These are phyloP conservation scores for Actinia tenebrosa DNA, from an alignment of 64 coral and sea anemone species.

Conservation along the genomic window DNA sequence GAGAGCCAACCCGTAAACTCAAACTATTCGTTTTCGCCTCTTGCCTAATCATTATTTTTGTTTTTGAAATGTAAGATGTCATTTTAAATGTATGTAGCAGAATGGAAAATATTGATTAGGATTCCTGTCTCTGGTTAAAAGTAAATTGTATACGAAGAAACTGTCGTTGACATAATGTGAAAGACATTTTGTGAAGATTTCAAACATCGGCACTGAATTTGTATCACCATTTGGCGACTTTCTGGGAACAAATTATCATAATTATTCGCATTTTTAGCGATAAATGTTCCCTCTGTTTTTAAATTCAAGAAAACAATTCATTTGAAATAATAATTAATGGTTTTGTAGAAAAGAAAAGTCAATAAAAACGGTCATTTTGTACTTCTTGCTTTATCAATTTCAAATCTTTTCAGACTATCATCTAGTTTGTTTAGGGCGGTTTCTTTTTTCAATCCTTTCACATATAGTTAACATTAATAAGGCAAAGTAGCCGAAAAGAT, in stretches of 20 bases:
- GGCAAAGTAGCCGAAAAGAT: slow-evolving; percentile 11
- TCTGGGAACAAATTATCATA: slow-evolving; percentile 5
- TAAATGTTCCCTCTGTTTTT: slow-evolving; percentile 11
- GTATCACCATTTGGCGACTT: not conserved
- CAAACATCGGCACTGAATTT: not conserved
- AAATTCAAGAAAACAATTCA: not conserved
- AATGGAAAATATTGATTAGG: not conserved
- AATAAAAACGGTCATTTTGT: not conserved
- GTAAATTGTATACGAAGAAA: not conserved
- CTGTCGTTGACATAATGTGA: not conserved
- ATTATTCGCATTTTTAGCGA: not conserved
- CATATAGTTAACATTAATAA: slow-evolving; percentile 15
- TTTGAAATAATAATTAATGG: not conserved
- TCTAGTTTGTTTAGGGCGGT: slow-evolving; percentile 7
- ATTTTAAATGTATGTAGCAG: not conserved
- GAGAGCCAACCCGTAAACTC: not conserved
- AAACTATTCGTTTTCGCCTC: not conserved
- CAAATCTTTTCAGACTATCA: not conserved
- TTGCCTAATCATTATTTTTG: not conserved
- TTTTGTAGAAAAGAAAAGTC: not conserved
- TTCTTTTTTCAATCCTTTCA: not conserved
- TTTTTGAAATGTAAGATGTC: not conserved
- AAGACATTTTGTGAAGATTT: not conserved
- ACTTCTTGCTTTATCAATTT: not conserved
- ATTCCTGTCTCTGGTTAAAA: not conserved